Percentiles rank a stretch among this genome's conserved stretches.
phyloP scores from a whole-genome alignment of 2,113 vertebrate genomes.

The Takifugu bimaculatus region DNA sequence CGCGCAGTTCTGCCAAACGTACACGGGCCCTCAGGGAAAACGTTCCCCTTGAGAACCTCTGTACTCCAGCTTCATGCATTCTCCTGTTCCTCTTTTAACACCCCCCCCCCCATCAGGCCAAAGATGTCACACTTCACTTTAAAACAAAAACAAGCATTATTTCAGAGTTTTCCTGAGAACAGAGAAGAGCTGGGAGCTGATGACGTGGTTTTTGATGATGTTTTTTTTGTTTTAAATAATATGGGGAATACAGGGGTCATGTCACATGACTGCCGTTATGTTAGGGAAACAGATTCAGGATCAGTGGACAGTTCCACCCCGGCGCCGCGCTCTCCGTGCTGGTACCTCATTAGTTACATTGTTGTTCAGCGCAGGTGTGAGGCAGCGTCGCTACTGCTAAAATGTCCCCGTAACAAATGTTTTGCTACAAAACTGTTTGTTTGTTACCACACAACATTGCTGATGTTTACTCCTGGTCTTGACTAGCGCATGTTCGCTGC shows the following conservation, averaged over 20 bases:
- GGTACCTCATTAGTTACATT: constrained; percentile 2
- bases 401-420: background rate
- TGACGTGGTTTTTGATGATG: background rate
- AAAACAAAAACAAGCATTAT: background rate
- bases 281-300: constrained; percentile 3
- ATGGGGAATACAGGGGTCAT: background rate
- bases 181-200: background rate
- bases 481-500: constrained; percentile 52
- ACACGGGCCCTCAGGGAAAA: constrained; percentile 10
- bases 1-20: constrained; percentile 9
- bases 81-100: constrained; percentile 21
- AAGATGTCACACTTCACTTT: background rate
- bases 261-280: constrained; percentile 19
- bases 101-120: background rate
- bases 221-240: background rate
- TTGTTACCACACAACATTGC: constrained; percentile 2
- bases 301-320: background rate
- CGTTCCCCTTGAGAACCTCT: background rate
- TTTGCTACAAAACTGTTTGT: background rate
- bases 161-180: constrained; percentile 5
- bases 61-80: background rate
- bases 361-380: background rate
- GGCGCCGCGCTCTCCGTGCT: constrained; percentile 8
- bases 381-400: background rate
- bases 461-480: constrained; percentile 22